phyloP scores from a whole-genome alignment of 2,113 vertebrate species.

The Fulica atra region DNA sequence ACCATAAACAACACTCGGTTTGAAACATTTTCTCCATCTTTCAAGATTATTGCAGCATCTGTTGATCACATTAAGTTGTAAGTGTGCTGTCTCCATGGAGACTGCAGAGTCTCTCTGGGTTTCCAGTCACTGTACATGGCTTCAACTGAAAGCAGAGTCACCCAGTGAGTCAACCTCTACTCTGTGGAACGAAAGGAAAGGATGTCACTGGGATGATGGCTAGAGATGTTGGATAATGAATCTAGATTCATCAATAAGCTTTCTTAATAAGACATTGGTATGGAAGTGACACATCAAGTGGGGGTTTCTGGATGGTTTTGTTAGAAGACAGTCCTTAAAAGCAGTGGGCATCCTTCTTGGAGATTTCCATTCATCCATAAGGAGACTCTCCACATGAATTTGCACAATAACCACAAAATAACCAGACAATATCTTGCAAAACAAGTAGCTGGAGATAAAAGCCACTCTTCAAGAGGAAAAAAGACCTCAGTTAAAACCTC shows the following conservation, averaged over 20 bases:
- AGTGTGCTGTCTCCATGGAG: conserved; percentile 74
- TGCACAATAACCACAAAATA: neutral
- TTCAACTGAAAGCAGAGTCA: conserved; percentile 19
- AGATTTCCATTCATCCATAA: neutral
- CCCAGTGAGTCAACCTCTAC: neutral
- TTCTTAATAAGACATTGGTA: neutral
- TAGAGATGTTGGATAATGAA: neutral
- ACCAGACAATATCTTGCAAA: neutral
- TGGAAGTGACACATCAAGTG: neutral
- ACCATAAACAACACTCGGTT: conserved; percentile 14
- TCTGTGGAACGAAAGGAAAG: neutral
- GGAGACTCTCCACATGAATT: neutral
- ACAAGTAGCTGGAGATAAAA: neutral
- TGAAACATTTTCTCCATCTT: conserved; percentile 56
- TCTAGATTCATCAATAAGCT: neutral
- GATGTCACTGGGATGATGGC: neutral
- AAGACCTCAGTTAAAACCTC: neutral
- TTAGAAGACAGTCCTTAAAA: neutral
- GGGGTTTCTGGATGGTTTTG: neutral
- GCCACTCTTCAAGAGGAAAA: neutral
- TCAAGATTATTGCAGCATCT: conserved; percentile 62
- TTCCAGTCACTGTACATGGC: conserved; percentile 36
- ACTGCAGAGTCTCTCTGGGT: conserved; percentile 34
- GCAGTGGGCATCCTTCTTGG: neutral
- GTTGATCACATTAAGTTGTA: conserved; percentile 62